A percentile compares a stretch with the other conserved stretches of the same genome.
These are phyloP conservation scores for Hydrozoanthus gracilis DNA, from an alignment of 92 coral and sea anemone genomes.

Conservation along the genomic window DNA sequence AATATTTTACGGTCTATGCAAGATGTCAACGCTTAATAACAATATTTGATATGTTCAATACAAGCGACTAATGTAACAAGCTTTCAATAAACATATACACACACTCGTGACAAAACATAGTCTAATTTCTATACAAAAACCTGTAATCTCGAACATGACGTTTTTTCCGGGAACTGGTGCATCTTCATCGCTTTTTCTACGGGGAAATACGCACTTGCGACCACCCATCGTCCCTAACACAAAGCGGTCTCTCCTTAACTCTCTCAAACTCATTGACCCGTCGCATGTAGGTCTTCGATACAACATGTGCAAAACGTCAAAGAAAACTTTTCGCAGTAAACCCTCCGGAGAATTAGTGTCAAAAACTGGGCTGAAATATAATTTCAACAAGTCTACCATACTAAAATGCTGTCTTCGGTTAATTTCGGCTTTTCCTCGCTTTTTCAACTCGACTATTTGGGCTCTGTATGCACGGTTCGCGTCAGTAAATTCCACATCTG, in stretches of 20 bases:
- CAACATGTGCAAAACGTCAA: conserved; percentile 86
- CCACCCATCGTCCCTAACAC: conserved; percentile 65
- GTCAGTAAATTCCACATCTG: conserved; percentile 82
- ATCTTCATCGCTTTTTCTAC: conserved; percentile 38
- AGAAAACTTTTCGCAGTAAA: conserved; percentile 76
- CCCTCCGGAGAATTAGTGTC: conserved; percentile 85
- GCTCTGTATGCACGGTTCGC: conserved; percentile 83
- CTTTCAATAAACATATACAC: background rate
- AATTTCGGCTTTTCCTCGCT: conserved; percentile 82
- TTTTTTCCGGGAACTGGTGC: conserved; percentile 41
- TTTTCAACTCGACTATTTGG: conserved; percentile 83
- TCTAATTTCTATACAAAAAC: conserved; percentile 15
- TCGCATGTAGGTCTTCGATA: conserved; percentile 80
- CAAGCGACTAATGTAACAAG: background rate
- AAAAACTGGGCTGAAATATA: conserved; percentile 82
- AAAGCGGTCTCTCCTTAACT: conserved; percentile 79
- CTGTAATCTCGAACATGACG: conserved; percentile 41
- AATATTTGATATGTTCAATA: background rate
- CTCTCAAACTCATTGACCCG: conserved; percentile 68
- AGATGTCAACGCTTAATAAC: background rate
- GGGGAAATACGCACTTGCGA: conserved; percentile 55
- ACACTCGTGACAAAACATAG: background rate
- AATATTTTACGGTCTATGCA: background rate
- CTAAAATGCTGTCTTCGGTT: conserved; percentile 79
- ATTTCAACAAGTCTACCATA: conserved; percentile 80